These are phyloP conservation scores for Periophthalmus modestus DNA, from an alignment of 2,113 vertebrate genomes.

Conservation along the genomic window DNA sequence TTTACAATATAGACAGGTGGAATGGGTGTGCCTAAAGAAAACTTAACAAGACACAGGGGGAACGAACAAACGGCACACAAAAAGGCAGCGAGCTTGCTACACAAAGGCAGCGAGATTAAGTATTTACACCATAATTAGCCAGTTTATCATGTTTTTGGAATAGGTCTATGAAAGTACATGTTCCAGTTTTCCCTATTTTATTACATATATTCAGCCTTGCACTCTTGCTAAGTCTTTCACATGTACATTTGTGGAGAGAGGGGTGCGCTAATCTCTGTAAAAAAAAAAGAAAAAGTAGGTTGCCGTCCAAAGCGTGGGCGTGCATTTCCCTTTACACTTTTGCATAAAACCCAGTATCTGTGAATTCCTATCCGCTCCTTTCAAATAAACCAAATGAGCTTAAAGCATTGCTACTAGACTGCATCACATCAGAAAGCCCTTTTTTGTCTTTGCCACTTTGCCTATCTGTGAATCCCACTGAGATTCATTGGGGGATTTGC, in stretches of 20 bases:
- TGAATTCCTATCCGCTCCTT: neutral
- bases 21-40: too few species aligned
- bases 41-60: too few species aligned
- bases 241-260: neutral
- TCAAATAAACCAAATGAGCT: slow-evolving; percentile 3
- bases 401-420: slow-evolving; percentile 5
- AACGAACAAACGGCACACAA: too few species aligned
- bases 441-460: slow-evolving; percentile 10
- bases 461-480: slow-evolving; percentile 12
- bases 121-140: too few species aligned
- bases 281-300: neutral
- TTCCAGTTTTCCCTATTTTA: neutral
- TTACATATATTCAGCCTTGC: neutral
- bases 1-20: too few species aligned
- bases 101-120: too few species aligned
- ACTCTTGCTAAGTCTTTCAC: neutral
- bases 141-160: too few species aligned
- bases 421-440: neutral
- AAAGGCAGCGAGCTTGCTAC: too few species aligned
- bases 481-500: slow-evolving; percentile 6
- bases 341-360: neutral
- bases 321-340: neutral
- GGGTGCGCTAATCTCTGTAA: neutral
- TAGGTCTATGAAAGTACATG: too few species aligned
- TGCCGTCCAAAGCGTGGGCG: neutral